These are phyloP conservation scores for Drosophila seguyi DNA, from an alignment of 1,140 invertebrate species.

Conservation along the genomic window DNA sequence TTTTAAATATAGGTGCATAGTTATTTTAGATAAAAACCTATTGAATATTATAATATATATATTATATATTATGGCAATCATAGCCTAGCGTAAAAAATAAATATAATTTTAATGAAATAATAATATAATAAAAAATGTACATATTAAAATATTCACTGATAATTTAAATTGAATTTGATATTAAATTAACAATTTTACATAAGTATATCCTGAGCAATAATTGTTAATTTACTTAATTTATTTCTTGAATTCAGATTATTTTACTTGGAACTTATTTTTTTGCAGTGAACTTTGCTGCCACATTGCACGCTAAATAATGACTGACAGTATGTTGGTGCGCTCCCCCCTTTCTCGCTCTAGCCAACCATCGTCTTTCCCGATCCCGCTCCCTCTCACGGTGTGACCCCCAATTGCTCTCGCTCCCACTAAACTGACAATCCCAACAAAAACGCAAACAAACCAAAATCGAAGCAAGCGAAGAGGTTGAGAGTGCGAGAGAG, in stretches of 20 bases:
- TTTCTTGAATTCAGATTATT: neutral
- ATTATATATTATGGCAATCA: too few relatives aligned
- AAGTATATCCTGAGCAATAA: too few relatives aligned
- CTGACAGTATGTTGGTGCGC: conserved; percentile 79
- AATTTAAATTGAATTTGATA: too few relatives aligned
- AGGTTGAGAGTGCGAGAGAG: neutral
- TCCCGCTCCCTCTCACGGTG: conserved; percentile 21
- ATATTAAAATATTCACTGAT: too few relatives aligned
- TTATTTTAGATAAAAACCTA: neutral
- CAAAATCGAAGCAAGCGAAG: conserved; percentile 42
- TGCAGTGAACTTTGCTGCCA: conserved; percentile 41
- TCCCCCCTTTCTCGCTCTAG: neutral
- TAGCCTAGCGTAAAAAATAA: too few relatives aligned
- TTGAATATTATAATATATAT: too few relatives aligned
- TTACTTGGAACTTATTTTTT: neutral
- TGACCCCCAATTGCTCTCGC: conserved; percentile 80
- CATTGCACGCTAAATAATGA: conserved; percentile 78
- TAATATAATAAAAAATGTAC: too few relatives aligned
- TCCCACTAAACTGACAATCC: conserved; percentile 69
- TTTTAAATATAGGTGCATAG: neutral
- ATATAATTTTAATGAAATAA: too few relatives aligned
- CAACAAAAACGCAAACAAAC: conserved; percentile 73
- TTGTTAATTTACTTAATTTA: too few relatives aligned
- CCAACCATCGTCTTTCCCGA: neutral
- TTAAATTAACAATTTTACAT: too few relatives aligned